Evolutionary conservation across 2,888 invertebrate genomes (phyloP).

Genomic region (Dimorphilus gyrociliatus): DNA sequence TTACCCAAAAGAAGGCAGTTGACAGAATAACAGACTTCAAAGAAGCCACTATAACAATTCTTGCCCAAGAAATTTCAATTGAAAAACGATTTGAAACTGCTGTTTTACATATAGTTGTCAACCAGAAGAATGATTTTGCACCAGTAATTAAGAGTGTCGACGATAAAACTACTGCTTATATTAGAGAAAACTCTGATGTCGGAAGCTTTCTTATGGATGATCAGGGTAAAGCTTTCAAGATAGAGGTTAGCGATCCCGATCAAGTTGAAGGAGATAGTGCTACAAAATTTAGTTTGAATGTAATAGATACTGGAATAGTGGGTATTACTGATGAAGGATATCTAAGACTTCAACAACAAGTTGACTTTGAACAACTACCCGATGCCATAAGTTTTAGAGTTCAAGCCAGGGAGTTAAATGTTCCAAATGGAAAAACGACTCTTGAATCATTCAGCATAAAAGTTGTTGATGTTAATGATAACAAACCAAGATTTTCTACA

Average conservation of each 20-base stretch:
- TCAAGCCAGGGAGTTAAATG: no score
- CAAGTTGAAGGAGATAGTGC: slow-evolving; percentile 20
- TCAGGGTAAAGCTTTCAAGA: slow-evolving; percentile 9
- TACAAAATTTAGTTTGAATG: neutral
- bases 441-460: no score
- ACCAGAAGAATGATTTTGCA: slow-evolving; percentile 13
- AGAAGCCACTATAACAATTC: no score
- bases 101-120: slow-evolving; percentile 13
- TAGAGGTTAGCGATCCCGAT: slow-evolving; percentile 18
- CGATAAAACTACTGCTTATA: slow-evolving; percentile 14
- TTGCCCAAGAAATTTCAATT: slow-evolving; percentile 15
- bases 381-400: no score
- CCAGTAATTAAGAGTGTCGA: slow-evolving; percentile 13
- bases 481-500: no score
- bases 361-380: no score
- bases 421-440: no score
- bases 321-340: no score
- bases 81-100: slow-evolving; percentile 14
- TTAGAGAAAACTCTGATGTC: slow-evolving; percentile 16
- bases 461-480: no score
- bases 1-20: slow-evolving; percentile 9
- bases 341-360: no score
- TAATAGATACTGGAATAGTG: neutral
- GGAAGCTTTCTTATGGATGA: slow-evolving; percentile 13
- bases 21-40: slow-evolving; percentile 9